phyloP scores from a whole-genome alignment of 2,797 vertebrate species.

The Rhodeus uyekii region DNA sequence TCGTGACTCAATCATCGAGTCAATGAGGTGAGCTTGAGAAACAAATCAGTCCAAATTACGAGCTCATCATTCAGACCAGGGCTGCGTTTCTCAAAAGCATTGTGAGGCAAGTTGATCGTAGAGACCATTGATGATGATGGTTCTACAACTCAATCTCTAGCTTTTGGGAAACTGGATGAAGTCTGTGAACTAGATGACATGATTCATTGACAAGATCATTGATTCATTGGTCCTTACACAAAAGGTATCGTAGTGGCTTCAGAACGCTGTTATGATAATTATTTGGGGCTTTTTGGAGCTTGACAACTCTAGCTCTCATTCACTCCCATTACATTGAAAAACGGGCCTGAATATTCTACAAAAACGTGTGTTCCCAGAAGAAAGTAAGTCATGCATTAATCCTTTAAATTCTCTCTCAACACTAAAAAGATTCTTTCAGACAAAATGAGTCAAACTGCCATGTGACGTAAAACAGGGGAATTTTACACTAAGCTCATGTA shows the following conservation, averaged over 20 bases:
- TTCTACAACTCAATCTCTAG: not conserved
- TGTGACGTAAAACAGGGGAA: not conserved
- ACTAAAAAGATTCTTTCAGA: not conserved
- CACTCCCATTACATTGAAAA: not conserved
- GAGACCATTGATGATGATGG: not conserved
- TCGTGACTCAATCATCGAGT: no score
- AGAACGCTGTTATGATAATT: not conserved
- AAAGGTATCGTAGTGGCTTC: not conserved
- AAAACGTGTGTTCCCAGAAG: not conserved
- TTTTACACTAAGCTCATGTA: slow-evolving; percentile 5
- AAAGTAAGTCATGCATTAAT: not conserved
- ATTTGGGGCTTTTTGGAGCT: not conserved
- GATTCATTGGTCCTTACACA: not conserved
- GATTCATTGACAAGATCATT: not conserved
- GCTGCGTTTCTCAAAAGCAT: not conserved
- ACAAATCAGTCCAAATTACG: not conserved
- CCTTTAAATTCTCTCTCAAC: not conserved
- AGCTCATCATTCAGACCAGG: not conserved
- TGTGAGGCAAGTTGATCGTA: not conserved
- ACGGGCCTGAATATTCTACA: not conserved
- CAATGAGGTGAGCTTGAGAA: not conserved
- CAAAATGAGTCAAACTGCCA: not conserved
- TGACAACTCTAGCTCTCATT: not conserved
- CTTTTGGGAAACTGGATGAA: not conserved
- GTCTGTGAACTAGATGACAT: not conserved